These are phyloP conservation scores for Chrysochloris asiatica DNA, from an alignment of 2,113 vertebrate species.

Conservation along the genomic window DNA sequence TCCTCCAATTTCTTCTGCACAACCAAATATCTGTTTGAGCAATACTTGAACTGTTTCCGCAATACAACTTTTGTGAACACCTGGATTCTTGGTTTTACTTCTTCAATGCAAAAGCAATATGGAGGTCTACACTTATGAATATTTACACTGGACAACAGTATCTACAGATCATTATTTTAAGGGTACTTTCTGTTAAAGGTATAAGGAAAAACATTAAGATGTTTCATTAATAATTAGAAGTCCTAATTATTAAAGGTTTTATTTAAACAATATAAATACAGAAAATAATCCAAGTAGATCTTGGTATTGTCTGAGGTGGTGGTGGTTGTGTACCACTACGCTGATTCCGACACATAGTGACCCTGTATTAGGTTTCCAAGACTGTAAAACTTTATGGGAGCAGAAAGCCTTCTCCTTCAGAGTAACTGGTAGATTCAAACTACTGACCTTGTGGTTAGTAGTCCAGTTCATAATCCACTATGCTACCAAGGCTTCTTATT, in stretches of 20 bases:
- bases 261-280: constrained; percentile 9
- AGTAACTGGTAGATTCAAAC: no score
- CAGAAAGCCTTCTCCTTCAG: no score
- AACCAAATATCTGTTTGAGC: background rate
- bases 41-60: constrained; percentile 4
- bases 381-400: no score
- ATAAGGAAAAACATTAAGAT: constrained; percentile 25
- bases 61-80: background rate
- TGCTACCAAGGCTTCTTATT: no score
- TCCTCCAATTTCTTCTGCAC: background rate
- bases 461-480: no score
- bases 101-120: background rate
- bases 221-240: background rate
- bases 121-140: background rate
- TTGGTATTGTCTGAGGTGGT: no score
- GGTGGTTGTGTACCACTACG: no score
- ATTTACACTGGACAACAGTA: background rate
- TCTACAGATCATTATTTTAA: no score
- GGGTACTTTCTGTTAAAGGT: no score
- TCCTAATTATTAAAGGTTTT: background rate
- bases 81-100: background rate
- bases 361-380: no score
- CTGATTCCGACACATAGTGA: no score
- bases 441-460: no score
- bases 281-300: background rate